Conservation (phyloP, 1,140 invertebrate species). For the Dendroctonus ponderosae region DNA sequence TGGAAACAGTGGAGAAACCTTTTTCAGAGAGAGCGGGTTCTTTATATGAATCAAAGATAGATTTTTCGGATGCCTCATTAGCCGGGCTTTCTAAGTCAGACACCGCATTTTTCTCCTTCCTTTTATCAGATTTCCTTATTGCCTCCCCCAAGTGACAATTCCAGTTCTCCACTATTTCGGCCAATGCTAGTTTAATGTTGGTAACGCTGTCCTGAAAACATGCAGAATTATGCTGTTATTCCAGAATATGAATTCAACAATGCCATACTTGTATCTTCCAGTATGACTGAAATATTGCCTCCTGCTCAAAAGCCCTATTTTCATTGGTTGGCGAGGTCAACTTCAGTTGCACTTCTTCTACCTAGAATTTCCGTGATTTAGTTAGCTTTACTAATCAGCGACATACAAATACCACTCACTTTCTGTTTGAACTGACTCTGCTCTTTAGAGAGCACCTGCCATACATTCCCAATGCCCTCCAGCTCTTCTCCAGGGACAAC, state of each 20-base stretch:
- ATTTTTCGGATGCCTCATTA: slow-evolving; percentile 12
- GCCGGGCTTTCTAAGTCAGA: slow-evolving; percentile 38
- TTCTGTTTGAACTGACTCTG: slow-evolving; percentile 68
- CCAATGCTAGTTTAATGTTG: slow-evolving; percentile 61
- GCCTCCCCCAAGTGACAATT: slow-evolving; percentile 57
- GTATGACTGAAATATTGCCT: slow-evolving; percentile 9
- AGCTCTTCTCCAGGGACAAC: slow-evolving; percentile 52
- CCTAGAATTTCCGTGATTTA: neutral
- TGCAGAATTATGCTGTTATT: neutral
- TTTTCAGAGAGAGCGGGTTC: slow-evolving; percentile 17
- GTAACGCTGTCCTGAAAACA: slow-evolving; percentile 58
- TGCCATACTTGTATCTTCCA: slow-evolving; percentile 22
- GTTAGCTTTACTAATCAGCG: neutral
- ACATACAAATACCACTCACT: slow-evolving; percentile 36
- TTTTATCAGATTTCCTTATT: slow-evolving; percentile 41
- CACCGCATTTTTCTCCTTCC: slow-evolving; percentile 41
- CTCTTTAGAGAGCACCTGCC: slow-evolving; percentile 63
- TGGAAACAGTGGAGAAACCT: neutral
- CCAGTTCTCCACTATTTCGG: slow-evolving; percentile 66
- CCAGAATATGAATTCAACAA: neutral
- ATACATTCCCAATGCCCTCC: slow-evolving; percentile 53
- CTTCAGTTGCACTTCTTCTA: slow-evolving; percentile 72
- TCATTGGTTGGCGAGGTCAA: slow-evolving; percentile 64
- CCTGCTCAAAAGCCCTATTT: slow-evolving; percentile 48
- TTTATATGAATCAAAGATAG: slow-evolving; percentile 1